These are phyloP conservation scores for Xenopus borealis DNA, from an alignment of 2,113 vertebrate species.

Conservation along the genomic window DNA sequence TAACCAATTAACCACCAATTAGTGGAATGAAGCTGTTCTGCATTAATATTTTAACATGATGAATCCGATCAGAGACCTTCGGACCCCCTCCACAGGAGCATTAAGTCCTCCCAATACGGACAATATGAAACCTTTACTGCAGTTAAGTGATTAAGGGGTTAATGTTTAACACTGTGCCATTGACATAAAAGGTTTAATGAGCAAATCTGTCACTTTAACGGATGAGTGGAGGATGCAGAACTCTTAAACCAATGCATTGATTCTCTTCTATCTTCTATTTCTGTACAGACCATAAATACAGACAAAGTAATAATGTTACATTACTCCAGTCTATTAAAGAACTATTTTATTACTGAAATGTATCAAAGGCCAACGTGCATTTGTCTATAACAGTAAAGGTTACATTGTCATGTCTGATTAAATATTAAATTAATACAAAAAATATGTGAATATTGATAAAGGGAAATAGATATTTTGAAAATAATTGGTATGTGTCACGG, in stretches of 20 bases:
- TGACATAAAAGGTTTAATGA: conserved; percentile 33
- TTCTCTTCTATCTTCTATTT: neutral
- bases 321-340: too few species aligned
- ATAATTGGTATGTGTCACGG: too few species aligned
- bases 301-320: too few species aligned
- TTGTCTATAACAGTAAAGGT: too few species aligned
- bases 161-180: conserved; percentile 15
- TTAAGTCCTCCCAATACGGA: conserved; percentile 13
- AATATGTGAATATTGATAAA: too few species aligned
- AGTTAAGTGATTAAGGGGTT: conserved; percentile 5
- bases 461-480: too few species aligned
- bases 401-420: too few species aligned
- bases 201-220: conserved; percentile 34
- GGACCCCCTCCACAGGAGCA: conserved; percentile 15
- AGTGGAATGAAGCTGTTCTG: conserved; percentile 78
- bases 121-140: neutral
- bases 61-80: conserved; percentile 56
- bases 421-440: too few species aligned
- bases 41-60: conserved; percentile 77
- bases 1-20: conserved; percentile 84
- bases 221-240: conserved; percentile 11
- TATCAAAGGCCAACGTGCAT: too few species aligned
- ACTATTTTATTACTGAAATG: too few species aligned
- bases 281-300: too few species aligned
- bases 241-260: conserved; percentile 6